phyloP scores from a whole-genome alignment of 2,888 invertebrate genomes.

The Leucophora obtusa region DNA sequence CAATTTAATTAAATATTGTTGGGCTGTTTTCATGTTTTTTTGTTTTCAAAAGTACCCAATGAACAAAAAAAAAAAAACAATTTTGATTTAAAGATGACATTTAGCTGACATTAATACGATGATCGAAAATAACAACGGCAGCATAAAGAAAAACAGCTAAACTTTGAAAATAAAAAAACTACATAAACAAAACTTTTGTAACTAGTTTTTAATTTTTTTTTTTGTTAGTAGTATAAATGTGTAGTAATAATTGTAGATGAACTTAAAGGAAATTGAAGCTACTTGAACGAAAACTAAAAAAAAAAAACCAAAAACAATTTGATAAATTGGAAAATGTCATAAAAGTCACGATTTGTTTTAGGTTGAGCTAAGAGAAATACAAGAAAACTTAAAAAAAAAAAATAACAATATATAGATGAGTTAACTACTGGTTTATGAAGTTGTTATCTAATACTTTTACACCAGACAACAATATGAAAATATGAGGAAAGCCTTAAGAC shows the following conservation, averaged over 20 bases:
- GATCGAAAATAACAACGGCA: constrained; percentile 34
- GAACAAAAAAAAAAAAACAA: constrained; percentile 15
- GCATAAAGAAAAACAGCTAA: constrained; percentile 20
- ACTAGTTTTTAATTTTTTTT: neutral
- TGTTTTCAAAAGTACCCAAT: neutral
- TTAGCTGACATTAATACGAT: constrained; percentile 61
- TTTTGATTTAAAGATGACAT: constrained; percentile 62
- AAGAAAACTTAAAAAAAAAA: constrained; percentile 18
- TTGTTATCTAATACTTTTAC: constrained; percentile 53
- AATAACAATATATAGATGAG: constrained; percentile 44
- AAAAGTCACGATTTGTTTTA: constrained; percentile 64
- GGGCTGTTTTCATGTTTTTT: neutral
- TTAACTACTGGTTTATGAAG: constrained; percentile 59
- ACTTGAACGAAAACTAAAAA: constrained; percentile 30
- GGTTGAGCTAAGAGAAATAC: constrained; percentile 30
- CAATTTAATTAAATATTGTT: constrained; percentile 57
- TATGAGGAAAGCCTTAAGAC: constrained; percentile 16
- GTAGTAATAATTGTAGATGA: constrained; percentile 49
- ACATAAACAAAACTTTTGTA: constrained; percentile 22
- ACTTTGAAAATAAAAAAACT: neutral
- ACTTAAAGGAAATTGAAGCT: constrained; percentile 52
- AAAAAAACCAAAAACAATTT: constrained; percentile 34
- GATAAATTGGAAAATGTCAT: constrained; percentile 63
- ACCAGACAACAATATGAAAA: neutral
- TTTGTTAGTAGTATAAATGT: constrained; percentile 13